A percentile compares a stretch with the other conserved stretches of the same genome.
These are phyloP conservation scores for Drosophila leontia DNA, from an alignment of 1,140 invertebrate genomes.

Conservation along the genomic window DNA sequence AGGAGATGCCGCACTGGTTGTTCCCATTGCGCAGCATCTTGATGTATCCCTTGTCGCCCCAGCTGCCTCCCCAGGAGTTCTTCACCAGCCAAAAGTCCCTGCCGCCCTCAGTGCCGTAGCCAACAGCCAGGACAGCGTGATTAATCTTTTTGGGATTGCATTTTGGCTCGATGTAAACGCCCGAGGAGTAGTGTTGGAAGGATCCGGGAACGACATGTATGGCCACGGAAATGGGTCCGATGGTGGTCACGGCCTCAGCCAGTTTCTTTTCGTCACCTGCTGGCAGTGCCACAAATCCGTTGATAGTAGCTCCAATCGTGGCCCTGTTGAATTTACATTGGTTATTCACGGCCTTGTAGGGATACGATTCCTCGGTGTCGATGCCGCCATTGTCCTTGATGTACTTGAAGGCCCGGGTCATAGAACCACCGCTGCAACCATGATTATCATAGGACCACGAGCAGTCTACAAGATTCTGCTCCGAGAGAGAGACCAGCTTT, in stretches of 20 bases:
- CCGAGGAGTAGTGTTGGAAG: background rate
- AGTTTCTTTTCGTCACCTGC: background rate
- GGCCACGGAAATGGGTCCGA: background rate
- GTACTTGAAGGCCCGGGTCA: background rate
- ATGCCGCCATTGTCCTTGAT: constrained; percentile 4
- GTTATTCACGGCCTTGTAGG: background rate
- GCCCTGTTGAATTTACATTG: background rate
- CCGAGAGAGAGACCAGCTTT: background rate
- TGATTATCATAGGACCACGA: background rate
- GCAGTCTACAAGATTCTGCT: constrained; percentile 14
- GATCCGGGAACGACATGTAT: background rate
- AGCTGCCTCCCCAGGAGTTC: constrained; percentile 3
- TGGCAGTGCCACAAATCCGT: background rate
- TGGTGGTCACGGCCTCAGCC: constrained; percentile 5
- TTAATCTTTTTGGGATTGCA: background rate
- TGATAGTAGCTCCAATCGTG: background rate
- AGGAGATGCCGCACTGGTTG: constrained; percentile 18
- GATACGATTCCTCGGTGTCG: constrained; percentile 6
- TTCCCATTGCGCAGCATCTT: constrained; percentile 15
- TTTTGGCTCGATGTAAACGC: background rate
- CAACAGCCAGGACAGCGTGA: constrained; percentile 1
- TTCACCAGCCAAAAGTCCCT: constrained; percentile 18
- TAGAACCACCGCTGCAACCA: background rate
- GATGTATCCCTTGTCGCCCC: constrained; percentile 8
- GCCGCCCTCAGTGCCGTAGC: constrained; percentile 3